These are phyloP conservation scores for Ametastegia equiseti DNA, from an alignment of 2,888 invertebrate genomes.

Conservation along the genomic window DNA sequence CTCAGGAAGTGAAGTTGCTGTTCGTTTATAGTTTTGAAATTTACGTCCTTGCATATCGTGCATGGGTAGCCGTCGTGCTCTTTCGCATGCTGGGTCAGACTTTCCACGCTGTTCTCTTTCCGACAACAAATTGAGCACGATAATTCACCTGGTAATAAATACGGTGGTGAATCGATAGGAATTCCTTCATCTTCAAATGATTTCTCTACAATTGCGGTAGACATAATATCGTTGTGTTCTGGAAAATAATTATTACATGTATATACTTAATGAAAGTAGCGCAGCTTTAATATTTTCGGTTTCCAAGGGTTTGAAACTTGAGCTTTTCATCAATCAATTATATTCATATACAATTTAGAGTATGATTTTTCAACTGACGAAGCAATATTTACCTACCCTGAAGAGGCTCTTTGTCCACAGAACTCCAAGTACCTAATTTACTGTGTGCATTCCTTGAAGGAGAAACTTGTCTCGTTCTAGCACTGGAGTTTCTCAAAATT, in stretches of 20 bases:
- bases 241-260: neutral
- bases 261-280: neutral
- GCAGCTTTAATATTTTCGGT: neutral
- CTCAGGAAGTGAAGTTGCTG: constrained; percentile 46
- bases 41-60: constrained; percentile 37
- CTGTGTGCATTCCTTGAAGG: neutral
- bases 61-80: constrained; percentile 25
- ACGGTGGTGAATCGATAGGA: neutral
- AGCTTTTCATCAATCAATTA: too few species aligned
- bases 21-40: constrained; percentile 46
- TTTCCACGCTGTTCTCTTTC: constrained; percentile 18
- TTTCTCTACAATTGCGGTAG: neutral
- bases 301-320: too few species aligned
- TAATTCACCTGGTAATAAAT: constrained; percentile 27
- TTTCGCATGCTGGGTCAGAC: constrained; percentile 24
- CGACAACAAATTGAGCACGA: constrained; percentile 32
- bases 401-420: constrained; percentile 32
- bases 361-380: neutral
- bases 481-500: constrained; percentile 30
- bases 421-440: constrained; percentile 20
- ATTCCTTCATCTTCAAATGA: neutral
- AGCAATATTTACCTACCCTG: constrained; percentile 44
- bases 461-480: constrained; percentile 38
- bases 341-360: too few species aligned
- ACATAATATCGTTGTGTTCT: neutral